Percentiles rank a stretch among this genome's conserved stretches.
These are phyloP conservation scores for Saguinus imperator DNA, from an alignment of 2,113 vertebrate genomes.

Conservation along the genomic window DNA sequence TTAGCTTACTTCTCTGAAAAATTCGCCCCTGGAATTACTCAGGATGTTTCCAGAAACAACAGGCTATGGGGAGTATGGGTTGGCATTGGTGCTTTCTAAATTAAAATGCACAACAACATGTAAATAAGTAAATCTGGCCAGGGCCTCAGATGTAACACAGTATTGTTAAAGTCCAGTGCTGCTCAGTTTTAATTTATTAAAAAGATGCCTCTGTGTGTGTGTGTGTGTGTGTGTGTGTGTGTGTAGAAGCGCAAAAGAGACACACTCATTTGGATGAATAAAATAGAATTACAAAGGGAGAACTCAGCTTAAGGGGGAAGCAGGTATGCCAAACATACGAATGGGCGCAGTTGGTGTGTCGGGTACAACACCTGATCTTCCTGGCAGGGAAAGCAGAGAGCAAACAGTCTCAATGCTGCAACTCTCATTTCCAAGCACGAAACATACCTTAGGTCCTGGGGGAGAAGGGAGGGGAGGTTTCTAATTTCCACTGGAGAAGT, in stretches of 20 bases:
- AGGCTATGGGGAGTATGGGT: slow-evolving; percentile 38
- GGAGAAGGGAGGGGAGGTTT: not conserved
- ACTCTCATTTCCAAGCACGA: not conserved
- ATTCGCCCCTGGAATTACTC: slow-evolving; percentile 26
- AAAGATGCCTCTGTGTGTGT: slow-evolving; percentile 45
- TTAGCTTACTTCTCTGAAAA: slow-evolving; percentile 61
- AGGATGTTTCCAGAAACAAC: slow-evolving; percentile 52
- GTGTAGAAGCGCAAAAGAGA: not conserved
- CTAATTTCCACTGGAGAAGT: not conserved
- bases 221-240: not conserved
- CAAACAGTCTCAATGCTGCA: not conserved
- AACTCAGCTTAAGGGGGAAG: not conserved
- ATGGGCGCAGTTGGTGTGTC: not conserved
- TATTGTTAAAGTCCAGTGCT: not conserved
- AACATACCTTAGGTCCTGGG: not conserved
- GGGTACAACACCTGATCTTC: not conserved
- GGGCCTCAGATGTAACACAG: not conserved
- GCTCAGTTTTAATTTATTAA: slow-evolving; percentile 47
- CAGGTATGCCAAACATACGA: not conserved
- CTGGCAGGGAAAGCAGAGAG: not conserved
- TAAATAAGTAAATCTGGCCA: slow-evolving; percentile 25
- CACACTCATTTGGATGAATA: not conserved
- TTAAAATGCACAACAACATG: slow-evolving; percentile 38
- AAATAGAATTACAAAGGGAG: not conserved
- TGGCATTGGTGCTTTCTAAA: slow-evolving; percentile 45